Percentiles rank a stretch among this genome's conserved stretches.
phyloP scores from a whole-genome alignment of 2,113 vertebrate genomes.

The Cariama cristata region DNA sequence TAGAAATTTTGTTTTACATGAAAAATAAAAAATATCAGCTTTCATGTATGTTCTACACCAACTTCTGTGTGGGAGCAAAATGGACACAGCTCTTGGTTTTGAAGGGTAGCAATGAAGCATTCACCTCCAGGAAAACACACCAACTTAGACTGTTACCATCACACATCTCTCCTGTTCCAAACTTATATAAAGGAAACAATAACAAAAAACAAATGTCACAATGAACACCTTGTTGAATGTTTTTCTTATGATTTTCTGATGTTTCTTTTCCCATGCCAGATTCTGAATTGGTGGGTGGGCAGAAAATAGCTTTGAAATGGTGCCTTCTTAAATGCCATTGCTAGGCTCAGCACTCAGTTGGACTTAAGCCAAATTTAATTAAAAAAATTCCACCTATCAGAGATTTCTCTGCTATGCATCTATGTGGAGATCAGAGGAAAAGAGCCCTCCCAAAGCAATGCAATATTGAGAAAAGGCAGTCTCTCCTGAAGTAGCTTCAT shows the following conservation, averaged over 20 bases:
- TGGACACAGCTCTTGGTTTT: background rate
- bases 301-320: background rate
- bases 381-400: background rate
- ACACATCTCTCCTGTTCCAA: background rate
- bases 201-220: background rate
- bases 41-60: background rate
- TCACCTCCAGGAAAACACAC: background rate
- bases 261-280: background rate
- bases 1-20: background rate
- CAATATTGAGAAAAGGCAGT: background rate
- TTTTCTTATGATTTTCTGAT: background rate
- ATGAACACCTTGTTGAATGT: background rate
- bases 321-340: background rate
- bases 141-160: background rate
- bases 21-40: background rate
- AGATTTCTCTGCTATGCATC: background rate
- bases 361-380: background rate
- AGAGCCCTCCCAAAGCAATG: background rate
- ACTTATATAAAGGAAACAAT: background rate
- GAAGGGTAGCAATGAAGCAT: background rate
- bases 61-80: background rate
- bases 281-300: background rate
- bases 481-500: background rate
- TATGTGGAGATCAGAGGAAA: background rate
- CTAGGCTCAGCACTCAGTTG: background rate